Evolutionary conservation across 2,797 vertebrate genomes (phyloP), one percentile per base, ranked within the genome.

Genomic region (Fratercula arctica): DNA sequence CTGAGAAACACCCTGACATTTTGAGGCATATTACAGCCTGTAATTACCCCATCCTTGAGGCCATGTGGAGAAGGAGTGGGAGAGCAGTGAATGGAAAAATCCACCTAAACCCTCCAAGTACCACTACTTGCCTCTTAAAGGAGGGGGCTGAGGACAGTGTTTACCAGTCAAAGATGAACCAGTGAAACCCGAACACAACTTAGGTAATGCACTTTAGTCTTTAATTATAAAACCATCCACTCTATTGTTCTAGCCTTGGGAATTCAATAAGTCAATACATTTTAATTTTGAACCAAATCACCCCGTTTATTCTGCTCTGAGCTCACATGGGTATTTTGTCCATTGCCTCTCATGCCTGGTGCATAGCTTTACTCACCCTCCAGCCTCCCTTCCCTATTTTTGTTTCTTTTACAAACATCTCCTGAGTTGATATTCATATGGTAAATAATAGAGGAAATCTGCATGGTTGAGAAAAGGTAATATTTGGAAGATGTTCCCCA

Each of bases 381-480:
- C n/a, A 26, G 20, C 23, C 46, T 56, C 24, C 7, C 53, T 86
- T 73, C 56, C 46, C 18, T 63, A 3, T 60, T 68, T 26, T 9
- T 1, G 2, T 86, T 85, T 93, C 56, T 82, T 88, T 61, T 57
- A 82, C 24, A 67, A 82, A 48, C 31, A 23, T 77, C 43, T 80
- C 50, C 61, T 73, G 18, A 84, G 28, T 3, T 35, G 26, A 67
- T 43, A 84, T 68, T 75, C 70, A 53, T 7, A 2, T 29, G 28
- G 35, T 70, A 66, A 84, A 86, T 61, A 89, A 75, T 19, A 37
- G 33, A 67, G 76, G 41, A 91, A 61, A 91, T 79, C 20, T 45
- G 4, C 3, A 0, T 0, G 0, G 12, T 48, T 9, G 2, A 69
- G 51, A 81, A 73, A 87, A 85, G 4, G 5, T 9, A 54, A 33